phyloP scores from a whole-genome alignment of 2,888 invertebrate genomes.

The Crossocerus cetratus region DNA sequence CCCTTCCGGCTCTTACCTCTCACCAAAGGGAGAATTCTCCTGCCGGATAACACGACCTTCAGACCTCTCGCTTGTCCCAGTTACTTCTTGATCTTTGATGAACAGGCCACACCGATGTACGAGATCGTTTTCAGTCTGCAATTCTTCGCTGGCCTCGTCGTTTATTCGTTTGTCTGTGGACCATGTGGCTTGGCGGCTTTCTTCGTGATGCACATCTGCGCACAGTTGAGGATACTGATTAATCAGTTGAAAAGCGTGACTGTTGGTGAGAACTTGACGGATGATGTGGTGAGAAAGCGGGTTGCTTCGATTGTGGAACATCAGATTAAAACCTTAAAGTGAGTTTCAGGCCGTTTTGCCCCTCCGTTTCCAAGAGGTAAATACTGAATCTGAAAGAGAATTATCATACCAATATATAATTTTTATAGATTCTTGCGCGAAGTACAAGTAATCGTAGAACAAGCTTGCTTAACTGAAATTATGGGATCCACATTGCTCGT shows the following conservation, averaged over 20 bases:
- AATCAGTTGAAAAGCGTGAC: neutral
- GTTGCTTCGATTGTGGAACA: neutral
- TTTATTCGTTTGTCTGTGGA: conserved; percentile 38
- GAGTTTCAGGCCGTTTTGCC: neutral
- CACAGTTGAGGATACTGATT: conserved; percentile 53
- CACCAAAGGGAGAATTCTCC: conserved; percentile 25
- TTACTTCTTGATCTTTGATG: conserved; percentile 1
- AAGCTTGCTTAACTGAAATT: neutral
- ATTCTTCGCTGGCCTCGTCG: conserved; percentile 27
- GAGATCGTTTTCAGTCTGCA: conserved; percentile 46
- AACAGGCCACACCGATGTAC: conserved; percentile 24
- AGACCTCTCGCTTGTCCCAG: conserved; percentile 41
- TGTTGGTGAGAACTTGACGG: neutral
- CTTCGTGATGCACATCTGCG: conserved; percentile 56
- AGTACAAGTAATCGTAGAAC: neutral
- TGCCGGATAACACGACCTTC: conserved; percentile 43
- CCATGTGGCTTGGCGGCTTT: conserved; percentile 48
- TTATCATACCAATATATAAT: neutral
- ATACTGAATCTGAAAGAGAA: too few species aligned
- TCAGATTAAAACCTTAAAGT: neutral
- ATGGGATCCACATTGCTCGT: neutral
- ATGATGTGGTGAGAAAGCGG: neutral
- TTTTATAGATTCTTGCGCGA: neutral
- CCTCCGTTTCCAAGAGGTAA: too few species aligned
- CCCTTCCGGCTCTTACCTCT: conserved; percentile 60